Base-by-base conservation (phyloP, 2,888 invertebrate genomes). In the Ferdinandea cuprea region DNA sequence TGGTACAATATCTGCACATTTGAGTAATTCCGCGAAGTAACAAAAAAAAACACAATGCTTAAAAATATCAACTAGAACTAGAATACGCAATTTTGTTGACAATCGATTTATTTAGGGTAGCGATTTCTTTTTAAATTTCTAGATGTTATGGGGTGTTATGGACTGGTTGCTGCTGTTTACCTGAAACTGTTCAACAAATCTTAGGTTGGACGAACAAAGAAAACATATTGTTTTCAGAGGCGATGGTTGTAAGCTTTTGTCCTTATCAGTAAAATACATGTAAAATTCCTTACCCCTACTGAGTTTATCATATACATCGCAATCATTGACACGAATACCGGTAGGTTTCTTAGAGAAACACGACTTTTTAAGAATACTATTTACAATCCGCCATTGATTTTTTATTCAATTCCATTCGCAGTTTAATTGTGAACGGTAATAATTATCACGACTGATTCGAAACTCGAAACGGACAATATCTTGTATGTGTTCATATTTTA, bases 81-180 rank as follows among this genome's bases (percentile, higher is more conserved):
- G n/a, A 37, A 37, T 0, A 37, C n/a, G 37, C 13, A 13, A 37
- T 37, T 2, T n/a, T 37, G 9, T 37, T 37, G 2, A 13, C 13
- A 37, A 13, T 37, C 4, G 37, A 37, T 37, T 69, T 46, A 30
- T 65, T 50, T 21, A 65, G 28, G 6, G 13, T 11, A n/a, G 50
- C 48, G 9, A 65, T 52, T 11, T 3, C 25, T 40, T 52, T 50
- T 15, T 52, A 52, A 25, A 65, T 13, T 19, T 37, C 48, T 8
- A 35, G 44, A 15, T n/a, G n/a, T n/a, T n/a, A n/a, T n/a, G n/a
- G n/a, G 48, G 35, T 32, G 48, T 50, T 35, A 63, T 63, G 13
- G 37, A 25, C n/a, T 63, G 13, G 25, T 9, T 25, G 40, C 50
- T 50, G 9, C 65, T 50, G 44, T 63, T 37, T 37, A 37, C 13